Percentiles rank a stretch among this genome's conserved stretches.
Evolutionary conservation across 2,797 vertebrate genomes (phyloP).

Genomic region (Bufotes viridis): DNA sequence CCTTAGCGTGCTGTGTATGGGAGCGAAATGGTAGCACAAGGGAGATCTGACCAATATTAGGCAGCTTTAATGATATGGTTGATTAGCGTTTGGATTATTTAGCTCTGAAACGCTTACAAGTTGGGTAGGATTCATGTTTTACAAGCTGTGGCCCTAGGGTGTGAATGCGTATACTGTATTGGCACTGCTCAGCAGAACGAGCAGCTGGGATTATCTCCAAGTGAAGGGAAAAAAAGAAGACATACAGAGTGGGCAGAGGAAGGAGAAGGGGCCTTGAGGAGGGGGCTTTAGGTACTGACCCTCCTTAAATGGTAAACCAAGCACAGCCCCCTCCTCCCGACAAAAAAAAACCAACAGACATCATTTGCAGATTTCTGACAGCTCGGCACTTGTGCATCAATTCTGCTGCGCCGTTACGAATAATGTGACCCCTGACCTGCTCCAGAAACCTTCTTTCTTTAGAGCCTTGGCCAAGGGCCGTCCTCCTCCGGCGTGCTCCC

Average conservation of each 20-base stretch:
- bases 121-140: not conserved
- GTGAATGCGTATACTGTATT: not conserved
- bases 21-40: too few relatives aligned
- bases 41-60: too few relatives aligned
- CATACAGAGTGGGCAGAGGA: conserved; percentile 24
- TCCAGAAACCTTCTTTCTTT: conserved; percentile 7
- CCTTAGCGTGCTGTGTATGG: too few relatives aligned
- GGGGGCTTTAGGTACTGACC: conserved; percentile 22
- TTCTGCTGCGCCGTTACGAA: conserved; percentile 19
- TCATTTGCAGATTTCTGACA: conserved; percentile 26
- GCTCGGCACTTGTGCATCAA: conserved; percentile 43
- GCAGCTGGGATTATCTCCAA: not conserved
- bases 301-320: conserved; percentile 37
- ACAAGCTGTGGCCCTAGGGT: not conserved
- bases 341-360: not conserved
- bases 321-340: conserved; percentile 10
- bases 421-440: conserved; percentile 46
- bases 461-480: not conserved
- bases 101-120: not conserved
- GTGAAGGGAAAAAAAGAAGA: conserved; percentile 9
- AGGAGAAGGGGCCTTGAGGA: conserved; percentile 42
- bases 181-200: conserved; percentile 10
- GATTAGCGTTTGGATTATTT: not conserved
- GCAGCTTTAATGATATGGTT: too few relatives aligned
- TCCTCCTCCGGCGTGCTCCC: conserved; percentile 1